Conservation (phyloP, 2,113 vertebrate species). For the Lynx canadensis region DNA sequence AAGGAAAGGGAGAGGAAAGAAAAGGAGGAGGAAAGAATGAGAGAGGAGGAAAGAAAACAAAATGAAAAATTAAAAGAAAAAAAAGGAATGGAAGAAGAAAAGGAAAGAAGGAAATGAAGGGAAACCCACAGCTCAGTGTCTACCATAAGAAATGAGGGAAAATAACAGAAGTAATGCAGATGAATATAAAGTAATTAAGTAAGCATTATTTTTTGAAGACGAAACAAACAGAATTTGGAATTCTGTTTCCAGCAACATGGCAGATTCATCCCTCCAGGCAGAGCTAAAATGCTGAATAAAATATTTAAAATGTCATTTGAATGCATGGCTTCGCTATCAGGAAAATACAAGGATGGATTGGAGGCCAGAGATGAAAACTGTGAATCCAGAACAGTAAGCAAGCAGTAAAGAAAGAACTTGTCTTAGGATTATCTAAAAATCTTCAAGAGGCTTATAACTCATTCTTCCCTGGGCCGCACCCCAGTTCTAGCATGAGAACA, state of each 20-base stretch:
- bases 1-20: not conserved
- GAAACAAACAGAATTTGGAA: constrained; percentile 60
- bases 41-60: not conserved
- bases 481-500: not conserved
- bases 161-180: not conserved
- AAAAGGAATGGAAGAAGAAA: not conserved
- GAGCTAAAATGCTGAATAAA: constrained; percentile 68
- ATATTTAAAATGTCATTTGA: constrained; percentile 75
- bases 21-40: not conserved
- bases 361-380: constrained; percentile 48
- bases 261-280: constrained; percentile 41
- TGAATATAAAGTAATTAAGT: constrained; percentile 29
- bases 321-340: constrained; percentile 51
- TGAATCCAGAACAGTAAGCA: constrained; percentile 36
- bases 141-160: not conserved
- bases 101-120: not conserved
- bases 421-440: not conserved
- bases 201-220: constrained; percentile 54
- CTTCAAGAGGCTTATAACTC: not conserved
- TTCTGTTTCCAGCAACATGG: constrained; percentile 58
- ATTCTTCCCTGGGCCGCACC: not conserved
- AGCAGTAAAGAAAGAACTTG: constrained; percentile 6
- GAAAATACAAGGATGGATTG: not conserved
- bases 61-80: not conserved
- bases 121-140: not conserved